phyloP scores from a whole-genome alignment of 2,113 vertebrate species.

The Ciconia stormi region DNA sequence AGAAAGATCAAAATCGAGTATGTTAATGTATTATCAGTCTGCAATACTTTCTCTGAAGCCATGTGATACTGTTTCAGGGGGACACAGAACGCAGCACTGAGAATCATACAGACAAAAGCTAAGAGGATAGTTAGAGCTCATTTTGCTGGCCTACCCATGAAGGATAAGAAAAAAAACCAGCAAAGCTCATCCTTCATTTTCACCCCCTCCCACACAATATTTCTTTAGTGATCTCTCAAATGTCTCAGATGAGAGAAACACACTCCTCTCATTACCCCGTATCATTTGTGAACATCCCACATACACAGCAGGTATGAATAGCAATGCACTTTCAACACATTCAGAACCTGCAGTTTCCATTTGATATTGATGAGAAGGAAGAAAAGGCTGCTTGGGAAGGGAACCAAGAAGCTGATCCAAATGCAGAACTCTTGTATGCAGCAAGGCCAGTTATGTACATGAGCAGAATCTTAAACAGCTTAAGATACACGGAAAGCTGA shows the following conservation, averaged over 20 bases:
- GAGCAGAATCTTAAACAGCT: constrained; percentile 6
- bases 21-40: background rate
- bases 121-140: background rate
- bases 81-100: background rate
- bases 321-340: background rate
- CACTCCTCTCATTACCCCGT: background rate
- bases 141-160: background rate
- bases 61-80: background rate
- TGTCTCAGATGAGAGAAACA: background rate
- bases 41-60: background rate
- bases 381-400: background rate
- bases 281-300: background rate
- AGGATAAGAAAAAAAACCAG: no score
- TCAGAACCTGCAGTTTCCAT: background rate
- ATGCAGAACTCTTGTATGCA: background rate
- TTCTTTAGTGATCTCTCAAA: background rate
- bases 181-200: background rate
- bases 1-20: background rate
- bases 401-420: background rate
- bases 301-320: background rate
- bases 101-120: background rate
- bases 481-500: background rate
- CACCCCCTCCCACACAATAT: background rate
- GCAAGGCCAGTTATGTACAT: background rate
- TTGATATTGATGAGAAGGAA: background rate